phyloP scores from a whole-genome alignment of 2,888 invertebrate genomes.

The Nemapogon koenigi region DNA sequence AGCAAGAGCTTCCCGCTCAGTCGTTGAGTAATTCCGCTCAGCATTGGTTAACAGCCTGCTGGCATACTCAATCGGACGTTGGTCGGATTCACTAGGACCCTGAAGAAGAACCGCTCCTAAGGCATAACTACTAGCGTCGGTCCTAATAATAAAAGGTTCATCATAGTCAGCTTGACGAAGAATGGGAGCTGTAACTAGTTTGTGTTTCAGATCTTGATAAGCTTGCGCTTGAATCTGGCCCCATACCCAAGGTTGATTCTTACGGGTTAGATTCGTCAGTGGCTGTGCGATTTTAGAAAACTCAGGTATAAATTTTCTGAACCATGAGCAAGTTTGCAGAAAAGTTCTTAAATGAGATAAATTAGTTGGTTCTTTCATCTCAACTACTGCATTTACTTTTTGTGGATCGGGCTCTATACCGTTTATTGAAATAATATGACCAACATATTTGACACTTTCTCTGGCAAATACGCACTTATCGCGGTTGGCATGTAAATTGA shows the following conservation, averaged over 20 bases:
- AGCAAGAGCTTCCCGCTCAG: conserved; percentile 28
- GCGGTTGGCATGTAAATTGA: conserved; percentile 15
- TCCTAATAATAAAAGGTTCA: conserved; percentile 13
- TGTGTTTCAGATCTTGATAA: conserved; percentile 17
- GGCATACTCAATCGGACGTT: conserved; percentile 20
- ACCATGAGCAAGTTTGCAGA: conserved; percentile 19
- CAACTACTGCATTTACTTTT: conserved; percentile 8
- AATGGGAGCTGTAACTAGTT: conserved; percentile 17
- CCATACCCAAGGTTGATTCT: too few species aligned
- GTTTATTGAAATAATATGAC: conserved; percentile 9
- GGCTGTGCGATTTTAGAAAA: conserved; percentile 20
- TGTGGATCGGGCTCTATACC: conserved; percentile 5
- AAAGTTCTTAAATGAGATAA: conserved; percentile 16
- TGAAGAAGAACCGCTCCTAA: conserved; percentile 13
- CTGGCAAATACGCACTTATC: conserved; percentile 10
- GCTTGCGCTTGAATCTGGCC: conserved; percentile 16
- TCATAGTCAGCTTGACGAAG: conserved; percentile 15
- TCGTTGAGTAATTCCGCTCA: conserved; percentile 27
- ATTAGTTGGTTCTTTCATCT: conserved; percentile 15
- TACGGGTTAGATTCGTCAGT: too few species aligned
- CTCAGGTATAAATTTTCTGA: conserved; percentile 22
- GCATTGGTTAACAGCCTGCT: conserved; percentile 19
- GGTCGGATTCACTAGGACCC: conserved; percentile 12
- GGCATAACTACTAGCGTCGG: conserved; percentile 18
- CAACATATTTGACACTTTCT: conserved; percentile 9